Conservation (phyloP, 2,797 vertebrate genomes). For the Prionace glauca region DNA sequence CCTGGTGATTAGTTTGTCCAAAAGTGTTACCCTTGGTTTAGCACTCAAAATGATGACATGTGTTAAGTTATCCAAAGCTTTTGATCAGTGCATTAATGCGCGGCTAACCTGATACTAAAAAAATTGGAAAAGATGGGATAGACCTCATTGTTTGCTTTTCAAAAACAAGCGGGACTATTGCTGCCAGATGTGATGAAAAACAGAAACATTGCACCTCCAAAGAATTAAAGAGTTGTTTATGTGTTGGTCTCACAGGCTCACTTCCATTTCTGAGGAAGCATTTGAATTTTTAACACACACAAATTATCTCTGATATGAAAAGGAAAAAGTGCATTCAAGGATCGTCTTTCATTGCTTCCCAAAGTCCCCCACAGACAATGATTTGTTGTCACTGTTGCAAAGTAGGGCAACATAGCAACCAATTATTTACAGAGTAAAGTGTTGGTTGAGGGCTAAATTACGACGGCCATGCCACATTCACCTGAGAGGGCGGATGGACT, state of each 20-base stretch:
- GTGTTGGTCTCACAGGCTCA: not conserved
- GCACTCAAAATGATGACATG: not conserved
- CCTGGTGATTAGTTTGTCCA: not conserved
- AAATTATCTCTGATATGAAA: not conserved
- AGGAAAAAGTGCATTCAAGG: not conserved
- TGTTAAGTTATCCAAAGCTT: not conserved
- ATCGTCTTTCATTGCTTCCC: not conserved
- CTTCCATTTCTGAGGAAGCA: not conserved
- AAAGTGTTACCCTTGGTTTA: not conserved
- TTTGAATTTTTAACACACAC: not conserved
- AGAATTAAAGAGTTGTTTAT: not conserved
- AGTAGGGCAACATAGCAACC: not conserved
- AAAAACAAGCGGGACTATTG: not conserved
- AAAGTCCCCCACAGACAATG: not conserved
- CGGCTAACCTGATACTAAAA: not conserved
- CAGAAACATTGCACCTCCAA: not conserved
- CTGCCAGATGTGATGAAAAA: not conserved
- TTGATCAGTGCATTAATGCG: not conserved
- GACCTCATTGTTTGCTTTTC: not conserved
- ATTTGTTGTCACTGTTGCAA: not conserved
- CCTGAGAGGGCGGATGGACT: not conserved
- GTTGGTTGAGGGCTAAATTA: not conserved
- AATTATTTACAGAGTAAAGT: not conserved
- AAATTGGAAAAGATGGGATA: not conserved
- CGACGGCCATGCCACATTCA: not conserved